phyloP scores from a whole-genome alignment of 2,797 vertebrate genomes.

The Pristis pectinata region DNA sequence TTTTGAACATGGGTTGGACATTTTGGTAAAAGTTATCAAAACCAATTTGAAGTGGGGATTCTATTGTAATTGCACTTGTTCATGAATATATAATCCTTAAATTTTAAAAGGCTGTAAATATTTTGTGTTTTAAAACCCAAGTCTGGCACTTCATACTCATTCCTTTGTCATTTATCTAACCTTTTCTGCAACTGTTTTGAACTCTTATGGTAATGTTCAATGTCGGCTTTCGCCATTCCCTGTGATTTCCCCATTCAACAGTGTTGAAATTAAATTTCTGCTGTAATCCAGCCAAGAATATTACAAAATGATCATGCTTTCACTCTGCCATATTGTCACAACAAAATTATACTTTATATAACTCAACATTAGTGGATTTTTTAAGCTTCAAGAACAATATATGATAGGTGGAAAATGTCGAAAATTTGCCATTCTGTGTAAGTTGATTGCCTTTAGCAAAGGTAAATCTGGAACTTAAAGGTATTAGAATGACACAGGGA shows the following conservation, averaged over 20 bases:
- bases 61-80: background rate
- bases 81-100: background rate
- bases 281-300: background rate
- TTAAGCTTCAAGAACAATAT: background rate
- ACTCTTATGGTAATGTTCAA: background rate
- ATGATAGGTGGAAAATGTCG: background rate
- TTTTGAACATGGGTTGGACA: background rate
- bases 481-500: background rate
- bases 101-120: background rate
- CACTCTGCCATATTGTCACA: background rate
- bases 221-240: background rate
- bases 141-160: background rate
- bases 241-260: background rate
- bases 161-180: background rate
- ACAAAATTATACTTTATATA: background rate
- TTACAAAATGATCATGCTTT: background rate
- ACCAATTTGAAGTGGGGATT: background rate
- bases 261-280: background rate
- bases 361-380: background rate
- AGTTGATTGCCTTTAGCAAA: background rate
- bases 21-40: background rate
- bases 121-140: background rate
- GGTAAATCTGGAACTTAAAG: background rate
- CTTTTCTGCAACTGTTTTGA: background rate
- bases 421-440: background rate